Percentiles rank a stretch among this genome's conserved stretches.
Conservation (phyloP, 2,797 vertebrate species). For the Nothura maculosa region DNA sequence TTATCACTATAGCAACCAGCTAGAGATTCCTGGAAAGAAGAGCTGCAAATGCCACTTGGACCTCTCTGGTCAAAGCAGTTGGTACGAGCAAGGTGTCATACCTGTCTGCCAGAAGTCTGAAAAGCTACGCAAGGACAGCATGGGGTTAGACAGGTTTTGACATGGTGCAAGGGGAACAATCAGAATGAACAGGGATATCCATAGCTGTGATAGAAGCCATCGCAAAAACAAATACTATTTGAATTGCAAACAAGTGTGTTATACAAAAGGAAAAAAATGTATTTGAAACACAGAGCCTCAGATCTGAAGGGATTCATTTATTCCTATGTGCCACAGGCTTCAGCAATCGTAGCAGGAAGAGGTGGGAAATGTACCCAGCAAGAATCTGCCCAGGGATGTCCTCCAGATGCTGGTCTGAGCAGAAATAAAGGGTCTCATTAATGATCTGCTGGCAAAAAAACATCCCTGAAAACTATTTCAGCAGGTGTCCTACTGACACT, state of each 20-base stretch:
- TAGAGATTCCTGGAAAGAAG: conserved; percentile 28
- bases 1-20: conserved; percentile 70
- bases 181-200: background rate
- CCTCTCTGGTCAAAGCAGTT: background rate
- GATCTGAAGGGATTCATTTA: background rate
- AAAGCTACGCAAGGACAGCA: background rate
- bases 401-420: fast-evolving
- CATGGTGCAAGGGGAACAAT: fast-evolving
- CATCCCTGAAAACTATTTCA: background rate
- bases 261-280: background rate
- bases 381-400: background rate
- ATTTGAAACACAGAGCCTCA: background rate
- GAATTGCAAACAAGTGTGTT: background rate
- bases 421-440: background rate
- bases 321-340: background rate
- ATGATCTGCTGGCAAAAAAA: background rate
- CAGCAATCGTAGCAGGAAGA: background rate
- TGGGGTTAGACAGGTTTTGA: background rate
- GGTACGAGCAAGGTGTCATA: fast-evolving
- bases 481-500: fast-evolving
- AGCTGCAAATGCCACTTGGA: conserved; percentile 24
- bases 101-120: background rate
- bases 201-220: background rate
- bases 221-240: background rate
- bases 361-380: background rate